Evolutionary conservation across 2,797 vertebrate genomes (phyloP), one percentile per base, ranked within the genome.

Genomic region (Pristis pectinata): DNA sequence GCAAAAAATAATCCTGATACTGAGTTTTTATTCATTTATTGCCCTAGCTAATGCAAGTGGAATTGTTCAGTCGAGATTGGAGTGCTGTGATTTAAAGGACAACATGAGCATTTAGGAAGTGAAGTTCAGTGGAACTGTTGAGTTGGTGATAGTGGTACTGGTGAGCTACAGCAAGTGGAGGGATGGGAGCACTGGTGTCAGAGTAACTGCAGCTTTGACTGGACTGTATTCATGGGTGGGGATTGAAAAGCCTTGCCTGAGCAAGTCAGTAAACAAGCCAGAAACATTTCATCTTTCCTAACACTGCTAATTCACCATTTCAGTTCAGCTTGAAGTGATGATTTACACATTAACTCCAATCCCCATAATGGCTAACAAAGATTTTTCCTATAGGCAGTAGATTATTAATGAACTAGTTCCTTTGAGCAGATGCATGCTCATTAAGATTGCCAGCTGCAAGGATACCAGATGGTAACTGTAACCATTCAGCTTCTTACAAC

Each of bases 371-470:
- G 97, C 97, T 97, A 97, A 98, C 97, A 96, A 96, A 97, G 96
- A 96, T 96, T 97, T 97, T 96, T 97, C 97, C 97, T 96, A 96
- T 96, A 97, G 97, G 97, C 97, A 97, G 96, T 98, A 97, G 96
- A 97, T 98, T 98, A 98, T 97, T 98, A 97, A 98, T 97, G 97
- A 96, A 95, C 96, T 97, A 96, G 96, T 97, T 97, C 96, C n/a
- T 96, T 97, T 96, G 97, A 97, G 97, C 97, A 98, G 97, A 97
- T 98, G 98, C 97, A 98, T 97, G 97, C 98, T 97, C 97, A 98
- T 98, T 97, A 98, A n/a, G 97, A 96, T 97, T 96, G 97, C 97
- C 97, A 98, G 97, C 97, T 98, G 97, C 97, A 96, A 95, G 96
- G 96, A 97, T 97, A 97, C 97, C 97, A 98, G 97, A 98, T 98